phyloP scores from a whole-genome alignment of 2,888 invertebrate genomes.

The Rhingia rostrata region DNA sequence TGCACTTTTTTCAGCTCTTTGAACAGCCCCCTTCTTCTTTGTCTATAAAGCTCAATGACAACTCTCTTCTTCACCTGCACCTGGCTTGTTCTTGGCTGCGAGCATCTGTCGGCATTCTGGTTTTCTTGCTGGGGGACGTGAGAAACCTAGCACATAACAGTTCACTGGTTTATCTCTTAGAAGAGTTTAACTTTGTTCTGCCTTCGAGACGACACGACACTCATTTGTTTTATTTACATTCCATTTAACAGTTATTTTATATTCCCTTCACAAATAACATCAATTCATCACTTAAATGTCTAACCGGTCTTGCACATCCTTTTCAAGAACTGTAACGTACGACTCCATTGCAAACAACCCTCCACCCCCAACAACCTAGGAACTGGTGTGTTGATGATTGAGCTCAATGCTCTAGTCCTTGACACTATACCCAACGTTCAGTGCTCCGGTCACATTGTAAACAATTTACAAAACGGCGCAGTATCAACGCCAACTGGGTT shows the following conservation, averaged over 20 bases:
- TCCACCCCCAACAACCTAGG: conserved; percentile 4
- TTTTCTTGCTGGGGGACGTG: no score
- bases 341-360: conserved; percentile 34
- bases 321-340: conserved; percentile 40
- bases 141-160: background rate
- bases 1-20: no score
- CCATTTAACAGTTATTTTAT: conserved; percentile 79
- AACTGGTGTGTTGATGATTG: conserved; percentile 53
- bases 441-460: background rate
- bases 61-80: no score
- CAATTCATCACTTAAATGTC: conserved; percentile 78
- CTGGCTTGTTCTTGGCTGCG: no score
- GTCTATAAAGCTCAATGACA: no score
- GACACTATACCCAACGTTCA: conserved; percentile 4
- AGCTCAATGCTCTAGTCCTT: conserved; percentile 7
- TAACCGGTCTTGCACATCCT: conserved; percentile 65
- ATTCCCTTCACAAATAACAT: conserved; percentile 76
- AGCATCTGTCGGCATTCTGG: no score
- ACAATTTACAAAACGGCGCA: conserved; percentile 28
- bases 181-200: conserved; percentile 14
- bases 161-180: conserved; percentile 6
- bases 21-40: no score
- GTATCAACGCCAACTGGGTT: conserved; percentile 4
- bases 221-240: conserved; percentile 81
- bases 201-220: conserved; percentile 51